A percentile compares a stretch with the other conserved stretches of the same genome.
Evolutionary conservation across 2,888 invertebrate species (phyloP).

Genomic region (Heteromurus nitidus): DNA sequence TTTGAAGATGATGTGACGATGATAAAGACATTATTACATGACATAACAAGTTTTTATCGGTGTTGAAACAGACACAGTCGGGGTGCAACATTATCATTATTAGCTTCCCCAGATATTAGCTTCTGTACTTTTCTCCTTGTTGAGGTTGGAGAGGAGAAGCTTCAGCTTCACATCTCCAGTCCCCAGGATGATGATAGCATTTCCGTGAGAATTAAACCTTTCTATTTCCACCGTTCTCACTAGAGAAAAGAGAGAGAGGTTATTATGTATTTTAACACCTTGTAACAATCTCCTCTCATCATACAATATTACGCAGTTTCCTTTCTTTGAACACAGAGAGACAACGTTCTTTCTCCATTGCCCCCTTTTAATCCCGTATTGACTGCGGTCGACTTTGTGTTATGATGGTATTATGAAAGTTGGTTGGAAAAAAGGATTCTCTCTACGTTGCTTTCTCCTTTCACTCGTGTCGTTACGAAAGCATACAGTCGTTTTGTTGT

Average conservation of each 20-base stretch:
- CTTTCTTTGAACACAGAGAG: background rate
- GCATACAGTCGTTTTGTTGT: background rate
- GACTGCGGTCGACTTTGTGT: slow-evolving; percentile 17
- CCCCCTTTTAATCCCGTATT: slow-evolving; percentile 47
- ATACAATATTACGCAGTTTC: background rate
- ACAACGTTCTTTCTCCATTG: background rate
- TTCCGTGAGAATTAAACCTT: too few species aligned
- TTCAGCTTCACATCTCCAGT: too few species aligned
- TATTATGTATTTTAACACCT: slow-evolving; percentile 67
- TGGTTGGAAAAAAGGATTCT: background rate
- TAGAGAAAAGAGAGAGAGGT: slow-evolving; percentile 34
- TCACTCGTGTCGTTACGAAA: too few species aligned
- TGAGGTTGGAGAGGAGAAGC: too few species aligned
- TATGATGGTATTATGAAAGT: background rate
- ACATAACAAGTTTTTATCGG: slow-evolving; percentile 51
- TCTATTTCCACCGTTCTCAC: background rate
- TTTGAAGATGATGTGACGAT: slow-evolving; percentile 13
- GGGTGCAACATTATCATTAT: too few species aligned
- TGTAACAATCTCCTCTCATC: slow-evolving; percentile 65
- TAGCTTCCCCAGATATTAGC: too few species aligned
- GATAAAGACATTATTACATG: slow-evolving; percentile 13
- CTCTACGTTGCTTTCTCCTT: too few species aligned
- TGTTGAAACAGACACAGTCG: too few species aligned
- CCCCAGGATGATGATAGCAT: too few species aligned
- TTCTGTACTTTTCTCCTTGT: too few species aligned